Evolutionary conservation across 2,113 vertebrate genomes (phyloP).

Genomic region (Puffinus mauretanicus): DNA sequence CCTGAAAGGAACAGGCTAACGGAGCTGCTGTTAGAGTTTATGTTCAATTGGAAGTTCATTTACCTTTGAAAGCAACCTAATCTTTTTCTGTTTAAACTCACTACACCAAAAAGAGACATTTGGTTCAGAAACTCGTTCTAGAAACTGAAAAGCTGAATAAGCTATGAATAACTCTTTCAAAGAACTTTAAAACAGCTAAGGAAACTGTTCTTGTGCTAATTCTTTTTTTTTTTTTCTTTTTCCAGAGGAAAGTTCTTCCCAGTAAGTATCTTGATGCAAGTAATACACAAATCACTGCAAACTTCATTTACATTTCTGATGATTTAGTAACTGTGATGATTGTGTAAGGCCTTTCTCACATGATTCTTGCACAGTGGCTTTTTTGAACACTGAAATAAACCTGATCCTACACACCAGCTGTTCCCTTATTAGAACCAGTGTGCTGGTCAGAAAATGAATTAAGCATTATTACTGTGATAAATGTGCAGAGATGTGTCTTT

Average conservation of each 20-base stretch:
- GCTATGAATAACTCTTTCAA: neutral
- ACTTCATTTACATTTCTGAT: neutral
- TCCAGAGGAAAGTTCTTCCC: constrained; percentile 71
- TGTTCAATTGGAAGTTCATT: neutral
- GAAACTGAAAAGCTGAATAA: neutral
- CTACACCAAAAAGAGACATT: neutral
- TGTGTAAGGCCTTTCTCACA: neutral
- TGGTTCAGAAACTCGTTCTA: neutral
- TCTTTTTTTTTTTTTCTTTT: neutral
- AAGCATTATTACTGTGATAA: neutral
- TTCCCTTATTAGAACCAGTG: neutral
- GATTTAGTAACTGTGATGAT: neutral
- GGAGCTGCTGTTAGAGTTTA: neutral
- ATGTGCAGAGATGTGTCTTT: neutral
- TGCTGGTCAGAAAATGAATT: neutral
- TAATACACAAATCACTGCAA: neutral
- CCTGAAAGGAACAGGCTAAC: neutral
- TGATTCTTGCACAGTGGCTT: neutral
- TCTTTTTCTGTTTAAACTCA: neutral
- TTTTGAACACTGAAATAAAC: neutral
- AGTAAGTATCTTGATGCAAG: constrained; percentile 73
- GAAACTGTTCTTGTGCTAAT: constrained; percentile 4
- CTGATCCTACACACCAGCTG: neutral
- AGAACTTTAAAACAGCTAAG: neutral
- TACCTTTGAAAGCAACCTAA: neutral